Percentiles rank a stretch among this genome's conserved stretches.
Conservation (phyloP, 2,113 vertebrate species). For the Desmodus rotundus region DNA sequence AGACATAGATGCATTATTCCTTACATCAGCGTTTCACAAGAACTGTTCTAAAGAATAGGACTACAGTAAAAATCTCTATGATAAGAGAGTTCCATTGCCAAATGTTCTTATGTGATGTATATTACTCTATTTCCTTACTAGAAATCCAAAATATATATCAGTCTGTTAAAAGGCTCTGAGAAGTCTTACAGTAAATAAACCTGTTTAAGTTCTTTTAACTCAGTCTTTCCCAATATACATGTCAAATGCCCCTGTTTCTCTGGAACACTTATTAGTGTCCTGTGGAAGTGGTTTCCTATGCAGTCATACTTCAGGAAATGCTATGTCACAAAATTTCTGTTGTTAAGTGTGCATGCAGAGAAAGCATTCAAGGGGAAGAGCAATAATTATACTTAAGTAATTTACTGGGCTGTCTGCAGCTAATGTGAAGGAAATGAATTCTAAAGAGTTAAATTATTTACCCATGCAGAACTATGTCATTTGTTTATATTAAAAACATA, state of each 20-base stretch:
- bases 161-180: not conserved
- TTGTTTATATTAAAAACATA: slow-evolving; percentile 51
- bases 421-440: slow-evolving; percentile 57
- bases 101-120: not conserved
- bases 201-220: slow-evolving; percentile 14
- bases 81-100: not conserved
- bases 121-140: not conserved
- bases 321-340: not conserved
- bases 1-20: not conserved
- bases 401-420: not conserved
- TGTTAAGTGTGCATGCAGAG: not conserved
- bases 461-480: not conserved
- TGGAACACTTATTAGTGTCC: not conserved
- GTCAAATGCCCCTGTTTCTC: not conserved
- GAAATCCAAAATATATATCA: not conserved
- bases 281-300: not conserved
- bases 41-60: not conserved
- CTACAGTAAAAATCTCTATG: not conserved
- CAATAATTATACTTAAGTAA: not conserved
- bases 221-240: not conserved
- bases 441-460: slow-evolving; percentile 62
- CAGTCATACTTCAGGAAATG: not conserved
- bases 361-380: not conserved
- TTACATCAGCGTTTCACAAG: not conserved
- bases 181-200: not conserved